Conservation (phyloP, 1,140 invertebrate genomes). For the Lysiphlebus fabarum region DNA sequence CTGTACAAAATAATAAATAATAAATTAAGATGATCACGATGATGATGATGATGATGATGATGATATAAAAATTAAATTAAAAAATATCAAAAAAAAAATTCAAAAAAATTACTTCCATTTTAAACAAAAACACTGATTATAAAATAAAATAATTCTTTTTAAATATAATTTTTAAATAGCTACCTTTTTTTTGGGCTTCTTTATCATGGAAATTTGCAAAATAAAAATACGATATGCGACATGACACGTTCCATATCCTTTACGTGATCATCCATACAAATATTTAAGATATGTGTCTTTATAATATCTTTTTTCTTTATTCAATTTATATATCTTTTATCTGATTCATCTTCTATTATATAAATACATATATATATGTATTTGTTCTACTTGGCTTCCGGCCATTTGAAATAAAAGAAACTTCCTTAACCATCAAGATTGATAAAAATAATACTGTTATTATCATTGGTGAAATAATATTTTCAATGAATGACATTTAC, state of each 20-base stretch:
- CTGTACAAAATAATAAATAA: too few species aligned
- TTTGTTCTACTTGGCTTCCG: slow-evolving; percentile 10
- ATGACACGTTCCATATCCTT: slow-evolving; percentile 5
- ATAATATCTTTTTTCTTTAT: slow-evolving; percentile 2
- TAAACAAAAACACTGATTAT: too few species aligned
- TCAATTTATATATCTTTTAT: slow-evolving; percentile 18
- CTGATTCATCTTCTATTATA: not conserved
- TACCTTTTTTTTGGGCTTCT: slow-evolving; percentile 7
- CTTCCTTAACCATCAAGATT: too few species aligned
- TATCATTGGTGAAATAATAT: too few species aligned
- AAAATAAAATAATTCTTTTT: too few species aligned
- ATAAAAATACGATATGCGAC: slow-evolving; percentile 12
- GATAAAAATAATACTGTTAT: too few species aligned
- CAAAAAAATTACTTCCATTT: too few species aligned
- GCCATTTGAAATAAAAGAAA: not conserved
- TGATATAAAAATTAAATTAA: not conserved
- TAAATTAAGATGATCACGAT: not conserved
- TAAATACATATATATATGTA: too few species aligned
- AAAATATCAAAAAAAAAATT: not conserved
- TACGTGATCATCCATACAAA: slow-evolving; percentile 24
- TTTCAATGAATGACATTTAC: too few species aligned
- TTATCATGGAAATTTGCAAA: slow-evolving; percentile 31
- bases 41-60: too few species aligned
- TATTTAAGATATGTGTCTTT: slow-evolving; percentile 15
- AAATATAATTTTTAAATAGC: too few species aligned